Evolutionary conservation across 2,113 vertebrate genomes (phyloP), one percentile per base, ranked within the genome.

Genomic region (Dicerorhinus sumatrensis): DNA sequence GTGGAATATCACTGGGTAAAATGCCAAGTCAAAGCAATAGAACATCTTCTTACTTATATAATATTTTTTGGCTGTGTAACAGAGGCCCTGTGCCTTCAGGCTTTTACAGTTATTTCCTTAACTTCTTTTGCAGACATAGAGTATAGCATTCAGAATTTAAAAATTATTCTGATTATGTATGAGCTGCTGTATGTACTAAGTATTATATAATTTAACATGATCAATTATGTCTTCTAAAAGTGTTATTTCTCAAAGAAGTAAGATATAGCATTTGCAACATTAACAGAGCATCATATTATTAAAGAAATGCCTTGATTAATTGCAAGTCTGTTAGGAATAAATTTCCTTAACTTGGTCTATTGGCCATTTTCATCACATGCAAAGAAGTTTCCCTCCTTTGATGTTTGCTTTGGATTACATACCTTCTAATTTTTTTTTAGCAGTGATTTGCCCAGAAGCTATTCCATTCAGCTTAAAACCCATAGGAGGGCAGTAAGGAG

Each of bases 351-450:
- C 46, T 92, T 92, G 73, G 36, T 75, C 65, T 87, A 7, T 36
- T 91, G 63, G 60, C 29, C 23, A 69, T 92, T 85, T 76, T 70
- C 36, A 83, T 80, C 27, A 58, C 80, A 42, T 42, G 60, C 31
- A 81, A 97, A 80, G 54, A 58, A n/a, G 20, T 91, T 97, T 75
- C 7, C 33, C 29, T 91, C 46, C n/a, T 81, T 6, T 89, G 29
- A 62, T 83, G 1, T 69, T 91, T 76, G 42, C 27, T 86, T 81
- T 83, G 75, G 39, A 82, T 94, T 77, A 51, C 5, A 31, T 82
- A 18, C 46, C 42, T 27, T 33, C 13, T 2, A 13, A 23, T 51
- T 7, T 8, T 4, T 25, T 72, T 51, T 36, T 72, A 2, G 14
- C 17, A 48, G 8, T 54, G 5, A 91, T 91, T 91, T 95, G 1